phyloP scores from a whole-genome alignment of 2,888 invertebrate species.

The Tinea trinotella region DNA sequence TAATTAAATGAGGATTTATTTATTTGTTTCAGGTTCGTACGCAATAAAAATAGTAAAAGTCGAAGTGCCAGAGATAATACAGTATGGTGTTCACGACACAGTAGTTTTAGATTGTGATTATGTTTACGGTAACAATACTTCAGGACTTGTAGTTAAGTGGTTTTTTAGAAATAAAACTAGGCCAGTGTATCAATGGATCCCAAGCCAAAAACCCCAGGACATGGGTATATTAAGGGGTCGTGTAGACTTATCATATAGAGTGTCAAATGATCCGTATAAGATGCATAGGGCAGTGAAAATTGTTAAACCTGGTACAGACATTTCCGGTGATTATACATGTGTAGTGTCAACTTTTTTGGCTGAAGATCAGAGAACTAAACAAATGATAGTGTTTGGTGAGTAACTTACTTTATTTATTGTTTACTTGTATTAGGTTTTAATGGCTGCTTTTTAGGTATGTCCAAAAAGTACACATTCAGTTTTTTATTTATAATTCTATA shows the following conservation, averaged over 20 bases:
- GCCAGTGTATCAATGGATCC: constrained; percentile 86
- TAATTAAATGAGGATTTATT: no score
- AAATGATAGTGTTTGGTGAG: constrained; percentile 79
- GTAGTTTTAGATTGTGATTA: constrained; percentile 84
- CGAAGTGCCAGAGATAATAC: constrained; percentile 74
- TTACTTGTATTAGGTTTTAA: no score
- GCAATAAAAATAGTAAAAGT: constrained; percentile 75
- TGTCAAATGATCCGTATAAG: constrained; percentile 76
- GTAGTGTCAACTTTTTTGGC: constrained; percentile 79
- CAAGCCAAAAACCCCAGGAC: constrained; percentile 76
- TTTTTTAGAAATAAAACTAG: constrained; percentile 77
- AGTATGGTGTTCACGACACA: constrained; percentile 73
- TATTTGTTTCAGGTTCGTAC: constrained; percentile 64
- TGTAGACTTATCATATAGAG: constrained; percentile 76
- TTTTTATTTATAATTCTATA: no score
- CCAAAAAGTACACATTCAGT: no score
- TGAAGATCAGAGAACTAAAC: constrained; percentile 77
- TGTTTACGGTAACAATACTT: constrained; percentile 71
- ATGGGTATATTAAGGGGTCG: constrained; percentile 69
- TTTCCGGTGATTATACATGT: constrained; percentile 83
- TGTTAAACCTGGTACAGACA: constrained; percentile 78
- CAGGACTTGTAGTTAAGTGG: constrained; percentile 84
- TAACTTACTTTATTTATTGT: constrained; percentile 23
- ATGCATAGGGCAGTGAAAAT: constrained; percentile 82
- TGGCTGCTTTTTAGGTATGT: no score